Evolutionary conservation across 2,888 invertebrate genomes (phyloP).

Genomic region (Clunio marinus): DNA sequence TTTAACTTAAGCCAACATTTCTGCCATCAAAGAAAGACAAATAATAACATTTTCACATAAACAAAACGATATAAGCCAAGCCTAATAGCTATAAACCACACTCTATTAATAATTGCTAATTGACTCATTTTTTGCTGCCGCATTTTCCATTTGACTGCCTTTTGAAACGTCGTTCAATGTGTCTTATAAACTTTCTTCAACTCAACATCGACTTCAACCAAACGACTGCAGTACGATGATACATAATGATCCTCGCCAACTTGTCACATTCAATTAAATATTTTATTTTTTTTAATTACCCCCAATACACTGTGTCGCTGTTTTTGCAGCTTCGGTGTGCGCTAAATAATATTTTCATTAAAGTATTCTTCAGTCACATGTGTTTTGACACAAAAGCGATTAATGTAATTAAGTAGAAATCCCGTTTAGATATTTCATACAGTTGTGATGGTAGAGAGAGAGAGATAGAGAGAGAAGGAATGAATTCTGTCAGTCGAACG

Average conservation of each 20-base stretch:
- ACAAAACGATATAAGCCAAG: not conserved
- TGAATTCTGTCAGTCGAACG: slow-evolving; percentile 15
- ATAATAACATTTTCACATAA: not conserved
- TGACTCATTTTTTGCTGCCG: slow-evolving; percentile 37
- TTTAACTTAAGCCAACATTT: too few relatives aligned
- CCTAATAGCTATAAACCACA: slow-evolving; percentile 13
- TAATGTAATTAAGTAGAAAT: slow-evolving; percentile 39
- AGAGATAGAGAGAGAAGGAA: too few relatives aligned
- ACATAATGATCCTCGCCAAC: not conserved
- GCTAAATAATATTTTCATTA: slow-evolving; percentile 30
- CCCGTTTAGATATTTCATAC: slow-evolving; percentile 18
- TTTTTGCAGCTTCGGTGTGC: slow-evolving; percentile 9
- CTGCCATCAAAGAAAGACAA: too few relatives aligned
- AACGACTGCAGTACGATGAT: not conserved
- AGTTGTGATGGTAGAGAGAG: not conserved
- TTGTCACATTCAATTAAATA: slow-evolving; percentile 38
- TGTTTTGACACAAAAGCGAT: slow-evolving; percentile 38
- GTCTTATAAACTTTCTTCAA: not conserved
- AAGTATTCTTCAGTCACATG: slow-evolving; percentile 20
- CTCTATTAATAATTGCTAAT: slow-evolving; percentile 38
- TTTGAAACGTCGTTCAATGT: not conserved
- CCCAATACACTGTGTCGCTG: slow-evolving; percentile 20
- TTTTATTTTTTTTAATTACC: slow-evolving; percentile 38
- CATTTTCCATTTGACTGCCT: slow-evolving; percentile 38
- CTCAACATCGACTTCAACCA: too few relatives aligned